Evolutionary conservation across 2,888 invertebrate species (phyloP).

Genomic region (Hetaerina titia): DNA sequence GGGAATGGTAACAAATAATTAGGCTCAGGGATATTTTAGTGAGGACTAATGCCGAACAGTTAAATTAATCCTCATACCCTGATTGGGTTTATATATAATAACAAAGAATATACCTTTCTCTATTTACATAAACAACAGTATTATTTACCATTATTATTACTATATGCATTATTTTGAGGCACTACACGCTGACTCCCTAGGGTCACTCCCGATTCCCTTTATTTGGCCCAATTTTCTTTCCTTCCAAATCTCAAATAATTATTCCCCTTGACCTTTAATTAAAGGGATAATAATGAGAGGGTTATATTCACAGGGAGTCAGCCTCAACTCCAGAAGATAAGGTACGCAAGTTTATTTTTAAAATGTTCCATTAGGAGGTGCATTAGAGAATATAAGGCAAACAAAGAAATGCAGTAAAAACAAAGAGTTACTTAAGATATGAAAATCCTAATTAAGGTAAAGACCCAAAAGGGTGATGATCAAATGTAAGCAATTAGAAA

Average conservation of each 20-base stretch:
- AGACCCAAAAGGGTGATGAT: background rate
- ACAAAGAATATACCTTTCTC: slow-evolving; percentile 65
- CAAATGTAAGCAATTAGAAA: background rate
- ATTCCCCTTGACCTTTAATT: background rate
- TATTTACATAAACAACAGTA: slow-evolving; percentile 66
- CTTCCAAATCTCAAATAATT: slow-evolving; percentile 5
- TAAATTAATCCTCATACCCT: slow-evolving; percentile 33
- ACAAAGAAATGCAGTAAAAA: slow-evolving; percentile 12
- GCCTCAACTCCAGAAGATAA: slow-evolving; percentile 66
- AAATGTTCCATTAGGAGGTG: slow-evolving; percentile 43
- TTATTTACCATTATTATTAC: slow-evolving; percentile 65
- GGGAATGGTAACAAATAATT: slow-evolving; percentile 32
- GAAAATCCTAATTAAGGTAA: background rate
- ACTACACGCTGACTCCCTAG: slow-evolving; percentile 65
- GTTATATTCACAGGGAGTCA: slow-evolving; percentile 43
- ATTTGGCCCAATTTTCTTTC: slow-evolving; percentile 4
- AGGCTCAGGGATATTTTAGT: background rate
- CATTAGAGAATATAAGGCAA: slow-evolving; percentile 41
- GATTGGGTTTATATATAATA: slow-evolving; percentile 55
- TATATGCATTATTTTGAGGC: slow-evolving; percentile 64
- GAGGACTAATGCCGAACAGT: slow-evolving; percentile 11
- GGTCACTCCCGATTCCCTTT: slow-evolving; percentile 3
- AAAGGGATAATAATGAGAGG: background rate
- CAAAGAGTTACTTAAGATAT: background rate
- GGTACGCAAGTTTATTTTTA: slow-evolving; percentile 61